phyloP scores from a whole-genome alignment of 2,888 invertebrate species.

The Agrotis ipsilon region DNA sequence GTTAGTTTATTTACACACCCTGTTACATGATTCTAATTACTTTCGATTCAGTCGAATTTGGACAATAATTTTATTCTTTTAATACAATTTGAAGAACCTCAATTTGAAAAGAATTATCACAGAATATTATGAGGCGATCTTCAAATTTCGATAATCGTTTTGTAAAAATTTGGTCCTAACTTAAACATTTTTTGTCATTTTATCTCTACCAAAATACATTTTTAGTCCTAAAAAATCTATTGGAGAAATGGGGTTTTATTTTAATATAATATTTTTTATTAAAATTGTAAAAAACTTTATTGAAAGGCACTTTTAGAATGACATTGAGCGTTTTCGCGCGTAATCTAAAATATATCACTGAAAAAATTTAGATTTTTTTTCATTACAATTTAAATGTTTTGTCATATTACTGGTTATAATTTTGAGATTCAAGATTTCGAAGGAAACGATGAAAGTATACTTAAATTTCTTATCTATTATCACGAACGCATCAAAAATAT shows the following conservation, averaged over 20 bases:
- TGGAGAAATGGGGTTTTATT: conserved; percentile 64
- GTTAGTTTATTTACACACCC: conserved; percentile 74
- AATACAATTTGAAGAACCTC: conserved; percentile 87
- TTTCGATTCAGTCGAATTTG: conserved; percentile 70
- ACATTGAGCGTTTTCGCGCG: conserved; percentile 84
- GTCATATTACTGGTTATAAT: conserved; percentile 70
- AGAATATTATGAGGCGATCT: conserved; percentile 89
- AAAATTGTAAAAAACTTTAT: conserved; percentile 60
- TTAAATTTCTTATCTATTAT: conserved; percentile 78
- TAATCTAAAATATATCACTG: conserved; percentile 73
- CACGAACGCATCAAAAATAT: conserved; percentile 78
- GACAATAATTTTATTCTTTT: conserved; percentile 43
- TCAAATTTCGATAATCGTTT: conserved; percentile 77
- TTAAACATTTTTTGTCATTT: conserved; percentile 58
- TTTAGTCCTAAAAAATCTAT: conserved; percentile 72
- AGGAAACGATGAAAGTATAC: conserved; percentile 54
- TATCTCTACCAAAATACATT: conserved; percentile 68
- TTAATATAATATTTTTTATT: conserved; percentile 20
- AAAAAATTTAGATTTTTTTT: conserved; percentile 65
- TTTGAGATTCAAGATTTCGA: conserved; percentile 75
- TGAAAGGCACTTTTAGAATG: conserved; percentile 86
- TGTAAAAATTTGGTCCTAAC: conserved; percentile 63
- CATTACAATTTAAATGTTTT: conserved; percentile 61
- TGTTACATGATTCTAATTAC: conserved; percentile 65
- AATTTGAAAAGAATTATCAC: conserved; percentile 90